These are phyloP conservation scores for Chaenocephalus aceratus DNA, from an alignment of 2,113 vertebrate genomes.

Conservation along the genomic window DNA sequence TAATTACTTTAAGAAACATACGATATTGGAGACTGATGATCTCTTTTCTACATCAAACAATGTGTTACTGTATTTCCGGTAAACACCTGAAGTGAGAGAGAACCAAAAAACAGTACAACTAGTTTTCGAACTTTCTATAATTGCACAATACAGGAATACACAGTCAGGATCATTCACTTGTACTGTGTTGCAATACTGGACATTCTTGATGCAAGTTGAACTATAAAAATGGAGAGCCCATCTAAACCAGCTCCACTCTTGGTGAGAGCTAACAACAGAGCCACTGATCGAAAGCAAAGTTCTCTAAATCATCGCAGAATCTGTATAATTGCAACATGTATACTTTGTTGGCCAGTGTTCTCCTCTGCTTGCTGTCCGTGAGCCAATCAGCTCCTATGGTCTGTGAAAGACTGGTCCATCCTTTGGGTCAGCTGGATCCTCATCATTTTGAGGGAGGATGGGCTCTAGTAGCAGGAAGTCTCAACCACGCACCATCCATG, in stretches of 20 bases:
- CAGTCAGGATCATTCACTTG: background rate
- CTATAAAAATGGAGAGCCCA: conserved; percentile 26
- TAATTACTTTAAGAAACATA: background rate
- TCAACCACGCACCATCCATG: conserved; percentile 41
- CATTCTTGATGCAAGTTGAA: background rate
- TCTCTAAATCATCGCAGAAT: background rate
- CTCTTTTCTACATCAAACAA: background rate
- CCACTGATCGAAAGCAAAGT: background rate
- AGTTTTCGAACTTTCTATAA: background rate
- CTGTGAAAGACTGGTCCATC: conserved; percentile 58
- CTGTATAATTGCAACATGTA: conserved; percentile 29
- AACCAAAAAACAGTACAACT: background rate
- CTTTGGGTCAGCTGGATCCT: conserved; percentile 13
- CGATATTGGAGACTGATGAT: background rate
- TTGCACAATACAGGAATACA: conserved; percentile 39
- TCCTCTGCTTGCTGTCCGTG: conserved; percentile 34
- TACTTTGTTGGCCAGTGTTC: background rate
- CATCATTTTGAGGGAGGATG: conserved; percentile 43
- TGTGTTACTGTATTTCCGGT: background rate
- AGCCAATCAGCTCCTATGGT: conserved; percentile 31
- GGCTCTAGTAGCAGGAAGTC: conserved; percentile 62
- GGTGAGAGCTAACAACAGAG: background rate
- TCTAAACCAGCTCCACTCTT: conserved; percentile 9
- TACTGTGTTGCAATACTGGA: conserved; percentile 41
- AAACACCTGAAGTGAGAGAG: background rate